A percentile compares a stretch with the other conserved stretches of the same genome.
Conservation (phyloP, 2,888 invertebrate species). For the Tetragnatha montana region DNA sequence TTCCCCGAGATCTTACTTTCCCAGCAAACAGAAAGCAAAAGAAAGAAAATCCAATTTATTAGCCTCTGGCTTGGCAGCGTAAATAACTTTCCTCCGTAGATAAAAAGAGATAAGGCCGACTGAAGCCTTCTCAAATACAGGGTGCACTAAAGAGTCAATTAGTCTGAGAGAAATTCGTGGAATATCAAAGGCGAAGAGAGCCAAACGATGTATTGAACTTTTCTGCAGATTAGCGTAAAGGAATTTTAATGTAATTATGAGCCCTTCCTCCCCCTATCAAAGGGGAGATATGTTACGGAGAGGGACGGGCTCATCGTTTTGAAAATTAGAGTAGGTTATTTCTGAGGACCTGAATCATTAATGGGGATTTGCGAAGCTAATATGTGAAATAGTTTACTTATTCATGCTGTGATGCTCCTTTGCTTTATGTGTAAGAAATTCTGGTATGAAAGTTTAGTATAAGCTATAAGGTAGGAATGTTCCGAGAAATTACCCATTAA, state of each 20-base stretch:
- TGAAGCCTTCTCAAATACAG: neutral
- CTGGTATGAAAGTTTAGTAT: no score
- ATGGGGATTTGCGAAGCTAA: neutral
- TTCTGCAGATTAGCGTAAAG: constrained; percentile 17
- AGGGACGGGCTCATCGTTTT: neutral
- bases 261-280: neutral
- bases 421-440: neutral
- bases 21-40: constrained; percentile 10
- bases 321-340: neutral
- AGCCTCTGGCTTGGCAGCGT: constrained; percentile 6
- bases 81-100: constrained; percentile 19
- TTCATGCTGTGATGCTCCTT: neutral
- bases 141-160: constrained; percentile 11
- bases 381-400: neutral
- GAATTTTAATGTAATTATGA: constrained; percentile 44
- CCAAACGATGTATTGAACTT: constrained; percentile 44
- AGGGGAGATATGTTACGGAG: neutral
- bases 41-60: constrained; percentile 17
- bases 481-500: no score
- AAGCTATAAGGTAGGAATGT: no score
- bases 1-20: neutral
- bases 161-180: constrained; percentile 29
- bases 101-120: neutral
- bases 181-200: constrained; percentile 20
- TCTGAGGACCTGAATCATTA: neutral